These are phyloP conservation scores for Gallinago stenura DNA, from an alignment of 2,797 vertebrate species.

Conservation along the genomic window DNA sequence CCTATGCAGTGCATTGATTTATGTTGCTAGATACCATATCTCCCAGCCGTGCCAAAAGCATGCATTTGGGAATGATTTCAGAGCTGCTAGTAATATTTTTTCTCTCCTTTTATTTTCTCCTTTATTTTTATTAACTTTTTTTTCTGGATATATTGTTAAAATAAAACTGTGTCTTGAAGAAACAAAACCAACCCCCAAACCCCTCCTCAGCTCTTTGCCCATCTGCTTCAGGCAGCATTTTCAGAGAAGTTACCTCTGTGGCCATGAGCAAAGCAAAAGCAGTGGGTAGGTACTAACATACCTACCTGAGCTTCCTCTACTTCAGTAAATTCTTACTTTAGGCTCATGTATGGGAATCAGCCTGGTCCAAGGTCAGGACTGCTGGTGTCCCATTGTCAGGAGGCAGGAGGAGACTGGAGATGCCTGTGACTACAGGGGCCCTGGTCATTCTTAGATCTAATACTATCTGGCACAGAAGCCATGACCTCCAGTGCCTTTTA, in stretches of 20 bases:
- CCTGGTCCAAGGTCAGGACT: neutral
- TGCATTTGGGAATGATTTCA: constrained; percentile 54
- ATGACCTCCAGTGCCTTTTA: neutral
- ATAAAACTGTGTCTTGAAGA: constrained; percentile 3
- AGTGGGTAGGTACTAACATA: neutral
- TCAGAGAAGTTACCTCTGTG: neutral
- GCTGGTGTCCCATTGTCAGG: neutral
- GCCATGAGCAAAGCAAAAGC: neutral
- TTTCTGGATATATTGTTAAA: neutral
- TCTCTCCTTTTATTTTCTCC: constrained; percentile 30
- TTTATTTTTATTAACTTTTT: constrained; percentile 64
- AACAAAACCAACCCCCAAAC: neutral
- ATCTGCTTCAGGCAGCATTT: neutral
- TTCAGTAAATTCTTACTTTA: neutral
- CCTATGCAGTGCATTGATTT: constrained; percentile 16
- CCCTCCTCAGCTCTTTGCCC: neutral
- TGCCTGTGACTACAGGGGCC: neutral
- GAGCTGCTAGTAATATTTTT: constrained; percentile 31
- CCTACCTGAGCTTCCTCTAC: neutral
- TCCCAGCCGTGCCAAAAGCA: constrained; percentile 54
- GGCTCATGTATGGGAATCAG: neutral
- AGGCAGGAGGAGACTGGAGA: neutral
- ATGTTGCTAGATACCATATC: constrained; percentile 34
- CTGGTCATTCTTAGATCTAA: neutral
- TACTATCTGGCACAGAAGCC: neutral